phyloP scores from a whole-genome alignment of 2,888 invertebrate genomes.

The Capitulum mitella region DNA sequence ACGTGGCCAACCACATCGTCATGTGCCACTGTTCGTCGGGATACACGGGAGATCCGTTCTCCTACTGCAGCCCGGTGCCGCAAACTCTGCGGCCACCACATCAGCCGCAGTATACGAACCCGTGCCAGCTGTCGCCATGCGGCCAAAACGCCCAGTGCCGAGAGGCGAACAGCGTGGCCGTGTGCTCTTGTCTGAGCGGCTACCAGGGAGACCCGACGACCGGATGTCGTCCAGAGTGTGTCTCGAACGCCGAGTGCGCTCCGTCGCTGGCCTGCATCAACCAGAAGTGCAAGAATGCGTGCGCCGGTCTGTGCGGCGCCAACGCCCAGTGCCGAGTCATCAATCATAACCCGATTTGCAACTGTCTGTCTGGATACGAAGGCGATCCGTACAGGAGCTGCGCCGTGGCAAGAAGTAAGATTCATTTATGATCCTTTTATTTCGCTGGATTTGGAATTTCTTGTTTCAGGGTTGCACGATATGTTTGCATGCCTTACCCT shows the following conservation, averaged over 20 bases:
- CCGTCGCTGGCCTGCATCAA: conserved; percentile 59
- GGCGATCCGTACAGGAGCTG: conserved; percentile 61
- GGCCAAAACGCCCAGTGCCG: conserved; percentile 71
- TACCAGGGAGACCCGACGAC: conserved; percentile 55
- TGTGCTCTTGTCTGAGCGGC: conserved; percentile 40
- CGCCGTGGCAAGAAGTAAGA: conserved; percentile 49
- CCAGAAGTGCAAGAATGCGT: conserved; percentile 45
- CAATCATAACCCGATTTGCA: conserved; percentile 49
- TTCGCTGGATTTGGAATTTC: no score
- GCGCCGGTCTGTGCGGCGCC: conserved; percentile 70
- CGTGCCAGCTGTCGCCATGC: conserved; percentile 67
- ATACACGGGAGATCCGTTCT: conserved; percentile 74
- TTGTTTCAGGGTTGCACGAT: no score
- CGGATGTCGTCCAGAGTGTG: conserved; percentile 61
- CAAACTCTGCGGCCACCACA: conserved; percentile 43
- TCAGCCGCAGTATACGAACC: conserved; percentile 45
- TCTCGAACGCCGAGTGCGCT: conserved; percentile 67
- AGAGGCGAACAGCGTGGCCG: conserved; percentile 47
- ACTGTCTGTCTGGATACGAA: conserved; percentile 62
- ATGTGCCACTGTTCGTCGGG: conserved; percentile 66
- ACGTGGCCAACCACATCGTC: conserved; percentile 39
- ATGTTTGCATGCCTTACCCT: no score
- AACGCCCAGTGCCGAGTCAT: conserved; percentile 60
- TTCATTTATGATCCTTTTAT: no score
- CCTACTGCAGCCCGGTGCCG: conserved; percentile 54